Conservation (phyloP, 92 coral and sea anemone genomes). For the Heliopora coerulea region DNA sequence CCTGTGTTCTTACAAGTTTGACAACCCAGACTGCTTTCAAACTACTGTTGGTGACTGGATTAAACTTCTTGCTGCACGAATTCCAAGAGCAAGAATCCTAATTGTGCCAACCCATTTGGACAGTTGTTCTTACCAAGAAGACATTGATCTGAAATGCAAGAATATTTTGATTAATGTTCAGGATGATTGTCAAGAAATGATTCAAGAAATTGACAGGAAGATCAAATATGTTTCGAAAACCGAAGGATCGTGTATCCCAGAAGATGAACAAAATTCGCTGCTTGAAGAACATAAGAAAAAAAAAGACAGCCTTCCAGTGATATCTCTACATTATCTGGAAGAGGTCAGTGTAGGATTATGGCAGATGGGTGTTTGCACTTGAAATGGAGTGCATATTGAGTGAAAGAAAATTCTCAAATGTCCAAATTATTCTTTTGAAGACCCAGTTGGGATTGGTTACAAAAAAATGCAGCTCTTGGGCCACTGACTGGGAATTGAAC, state of each 20-base stretch:
- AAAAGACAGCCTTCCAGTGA: conserved; percentile 19
- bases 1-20: conserved; percentile 57
- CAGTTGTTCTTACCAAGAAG: conserved; percentile 41
- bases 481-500: too few species aligned
- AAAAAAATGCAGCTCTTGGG: too few species aligned
- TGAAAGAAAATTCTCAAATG: too few species aligned
- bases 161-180: conserved; percentile 65
- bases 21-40: conserved; percentile 48
- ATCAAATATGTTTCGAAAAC: conserved; percentile 36
- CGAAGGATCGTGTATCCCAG: conserved; percentile 16
- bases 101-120: conserved; percentile 86
- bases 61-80: conserved; percentile 71
- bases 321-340: conserved; percentile 12
- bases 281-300: conserved; percentile 3
- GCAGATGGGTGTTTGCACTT: too few species aligned
- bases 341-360: not conserved
- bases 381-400: too few species aligned
- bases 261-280: conserved; percentile 5
- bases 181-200: conserved; percentile 48
- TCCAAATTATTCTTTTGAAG: too few species aligned
- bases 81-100: conserved; percentile 74
- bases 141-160: conserved; percentile 51
- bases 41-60: conserved; percentile 86
- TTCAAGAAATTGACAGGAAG: conserved; percentile 54
- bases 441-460: too few species aligned